Base-by-base conservation (phyloP, 1,140 invertebrate genomes). In the Drosophila kurseongensis region DNA sequence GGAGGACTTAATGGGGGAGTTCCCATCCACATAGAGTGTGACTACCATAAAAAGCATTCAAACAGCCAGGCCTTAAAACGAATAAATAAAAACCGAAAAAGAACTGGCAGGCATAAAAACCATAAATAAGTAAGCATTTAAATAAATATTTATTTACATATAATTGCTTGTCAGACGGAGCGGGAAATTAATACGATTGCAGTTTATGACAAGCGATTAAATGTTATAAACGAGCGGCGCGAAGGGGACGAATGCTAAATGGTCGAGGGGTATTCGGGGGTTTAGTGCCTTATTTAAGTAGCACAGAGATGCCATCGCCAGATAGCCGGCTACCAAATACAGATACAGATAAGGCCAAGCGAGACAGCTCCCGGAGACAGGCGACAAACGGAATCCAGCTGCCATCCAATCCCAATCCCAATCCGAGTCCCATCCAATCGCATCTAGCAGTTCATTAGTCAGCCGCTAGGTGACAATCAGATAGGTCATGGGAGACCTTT, bases 141-240 rank as follows among this genome's bases (percentile, higher is more conserved):
- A 83, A 86, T 88, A 86, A 86, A 88, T 86, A 88, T 86, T 86
- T 86, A 86, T 86, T 74, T 76, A 80, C 76, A 83, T 77, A 74
- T 88, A 86, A 86, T 88, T 86, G 79, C 71, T 67, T 88, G 83
- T 77, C 44, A 50, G 41, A 27, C 54, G 36, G 41, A 44, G 48
- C 54, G 74, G 66, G 52, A 76, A 83, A 88, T 86, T 76, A 88
- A 86, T 86, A 69, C 83, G 83, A 86, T 86, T 88, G 83, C 83
- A 86, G 76, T 88, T 88, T 86, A 86, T 86, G 83, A 86, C 83
- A 86, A 83, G 71, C 83, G 83, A 86, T 86, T 86, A 86, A 86
- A 88, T 63, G 71, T 82, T 52, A 83, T 57, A 76, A 83, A 68
- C 45, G 69, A 71, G 41, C 54, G 29, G 48, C 48, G 48, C 4